Percentiles rank a stretch among this genome's conserved stretches.
Evolutionary conservation across 2,888 invertebrate genomes (phyloP).

Genomic region (Drosophila stalkeri): DNA sequence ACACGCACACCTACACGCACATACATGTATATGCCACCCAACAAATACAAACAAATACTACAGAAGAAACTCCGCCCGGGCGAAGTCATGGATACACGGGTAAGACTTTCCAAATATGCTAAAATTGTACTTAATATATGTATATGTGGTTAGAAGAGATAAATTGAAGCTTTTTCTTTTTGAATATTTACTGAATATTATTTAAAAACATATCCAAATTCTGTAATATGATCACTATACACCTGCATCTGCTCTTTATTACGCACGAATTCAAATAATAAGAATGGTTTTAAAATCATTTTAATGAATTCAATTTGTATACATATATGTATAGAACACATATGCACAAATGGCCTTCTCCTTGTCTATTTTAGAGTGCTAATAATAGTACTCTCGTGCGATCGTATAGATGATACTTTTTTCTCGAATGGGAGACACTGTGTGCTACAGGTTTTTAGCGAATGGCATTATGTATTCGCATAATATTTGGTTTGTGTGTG

Average conservation of each 20-base stretch:
- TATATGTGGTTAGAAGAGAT: too few relatives aligned
- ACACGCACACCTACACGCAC: conserved; percentile 25
- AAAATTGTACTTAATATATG: conserved; percentile 4
- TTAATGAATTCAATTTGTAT: not conserved
- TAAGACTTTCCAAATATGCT: conserved; percentile 86
- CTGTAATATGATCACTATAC: not conserved
- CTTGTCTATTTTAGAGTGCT: not conserved
- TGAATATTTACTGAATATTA: not conserved
- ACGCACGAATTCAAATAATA: not conserved
- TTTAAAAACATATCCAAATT: not conserved
- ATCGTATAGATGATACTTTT: not conserved
- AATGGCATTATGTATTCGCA: not conserved
- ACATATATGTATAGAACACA: not conserved
- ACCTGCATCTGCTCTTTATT: not conserved
- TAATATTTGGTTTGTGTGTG: not conserved
- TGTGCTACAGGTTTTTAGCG: not conserved
- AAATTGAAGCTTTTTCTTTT: too few relatives aligned
- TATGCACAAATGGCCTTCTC: conserved; percentile 3
- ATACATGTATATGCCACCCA: conserved; percentile 29
- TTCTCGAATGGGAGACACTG: not conserved
- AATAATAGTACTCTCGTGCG: conserved; percentile 7
- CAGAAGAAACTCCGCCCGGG: conserved; percentile 93
- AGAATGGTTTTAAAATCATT: not conserved
- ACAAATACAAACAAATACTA: conserved; percentile 37
- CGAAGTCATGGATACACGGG: conserved; percentile 97